Base-by-base conservation (phyloP, 2,113 vertebrate species). In the Poicephalus gulielmi region DNA sequence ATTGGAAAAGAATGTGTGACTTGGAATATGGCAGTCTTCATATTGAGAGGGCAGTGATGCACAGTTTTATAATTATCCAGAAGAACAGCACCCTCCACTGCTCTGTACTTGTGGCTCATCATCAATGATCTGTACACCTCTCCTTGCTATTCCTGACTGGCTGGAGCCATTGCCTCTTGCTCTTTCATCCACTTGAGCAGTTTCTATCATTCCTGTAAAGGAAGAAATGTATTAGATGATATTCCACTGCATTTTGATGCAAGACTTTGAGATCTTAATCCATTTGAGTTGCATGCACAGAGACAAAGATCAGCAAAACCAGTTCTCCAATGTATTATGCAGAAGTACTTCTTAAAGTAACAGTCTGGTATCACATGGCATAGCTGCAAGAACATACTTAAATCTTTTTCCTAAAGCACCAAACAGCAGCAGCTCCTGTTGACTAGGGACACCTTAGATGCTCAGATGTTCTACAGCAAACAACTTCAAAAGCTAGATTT, bases 101-200 rank as follows among this genome's bases (percentile, higher is more conserved):
- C 98, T 98, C 63, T 99, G 98, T 75, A 97, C 98, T 95, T 98
- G 98, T 78, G 99, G 99, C 46, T 99, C 99, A 37, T 99, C 99
- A 22, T 99, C 99, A 3, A 99, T 99, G 14, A 99, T 99, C 98
- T 99, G 99, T 90, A 99, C 99, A 25, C 99, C 99, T 86, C 99
- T 98, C 91, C 99, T 97, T 55, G 98, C 97, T 49, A 88, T 91
- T 93, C 98, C 98, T 17, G 98, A 97, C 53, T 99, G 98, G 97
- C 98, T 98, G 77, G 98, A 98, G 69, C 99, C 99, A 59, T 99
- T 99, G 75, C 99, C 99, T 98, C 98, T 99, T 79, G 98, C 98
- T 95, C 98, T 98, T 97, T 99, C 99, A 68, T 99, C 99, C 37
- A 98, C 98, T 96, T 99, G 99, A 78, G 99, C 99, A 1, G 98